Conservation (phyloP, 2,888 invertebrate species). For the Electrophaes corylata region DNA sequence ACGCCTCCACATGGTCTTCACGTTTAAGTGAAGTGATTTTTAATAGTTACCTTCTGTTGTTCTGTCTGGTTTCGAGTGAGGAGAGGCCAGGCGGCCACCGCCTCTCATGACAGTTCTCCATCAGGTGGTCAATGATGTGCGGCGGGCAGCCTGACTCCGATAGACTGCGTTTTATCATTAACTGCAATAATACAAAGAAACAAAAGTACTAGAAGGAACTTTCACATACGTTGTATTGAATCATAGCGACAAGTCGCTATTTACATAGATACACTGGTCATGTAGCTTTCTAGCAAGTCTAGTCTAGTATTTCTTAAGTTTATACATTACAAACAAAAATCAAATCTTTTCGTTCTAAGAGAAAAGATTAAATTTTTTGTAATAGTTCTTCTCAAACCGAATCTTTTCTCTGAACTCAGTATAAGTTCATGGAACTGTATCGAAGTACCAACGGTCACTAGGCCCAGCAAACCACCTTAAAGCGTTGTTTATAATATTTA, state of each 20-base stretch:
- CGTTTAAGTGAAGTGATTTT: neutral
- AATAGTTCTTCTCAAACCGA: no score
- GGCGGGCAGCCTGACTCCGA: slow-evolving; percentile 97
- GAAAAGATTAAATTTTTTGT: no score
- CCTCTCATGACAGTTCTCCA: slow-evolving; percentile 98
- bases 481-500: neutral
- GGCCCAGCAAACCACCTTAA: neutral
- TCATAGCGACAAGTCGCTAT: no score
- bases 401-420: no score
- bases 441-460: neutral
- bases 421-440: neutral
- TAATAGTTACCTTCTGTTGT: slow-evolving; percentile 91
- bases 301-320: no score
- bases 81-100: slow-evolving; percentile 97
- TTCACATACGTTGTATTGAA: no score
- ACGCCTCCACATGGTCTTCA: no score
- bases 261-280: no score
- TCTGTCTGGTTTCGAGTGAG: slow-evolving; percentile 96
- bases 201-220: slow-evolving; percentile 11
- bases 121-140: slow-evolving; percentile 96
- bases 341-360: no score
- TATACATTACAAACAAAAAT: no score
- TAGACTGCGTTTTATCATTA: slow-evolving; percentile 96
- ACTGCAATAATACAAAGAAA: slow-evolving; percentile 75
- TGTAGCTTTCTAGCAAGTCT: no score